Conservation (phyloP, 1,140 invertebrate genomes). For the Chrysopa pallens region DNA sequence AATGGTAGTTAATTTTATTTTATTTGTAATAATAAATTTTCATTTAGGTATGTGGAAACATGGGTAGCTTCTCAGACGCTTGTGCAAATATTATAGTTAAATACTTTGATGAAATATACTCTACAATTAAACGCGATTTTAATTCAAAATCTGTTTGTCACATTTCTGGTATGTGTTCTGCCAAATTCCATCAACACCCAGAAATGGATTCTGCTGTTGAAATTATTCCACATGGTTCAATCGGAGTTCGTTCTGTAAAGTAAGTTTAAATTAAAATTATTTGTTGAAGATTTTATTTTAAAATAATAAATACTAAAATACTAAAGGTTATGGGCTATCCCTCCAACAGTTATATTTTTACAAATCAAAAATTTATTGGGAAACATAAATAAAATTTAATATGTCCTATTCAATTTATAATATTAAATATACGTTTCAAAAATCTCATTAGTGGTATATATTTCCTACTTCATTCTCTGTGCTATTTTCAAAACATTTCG, state of each 20-base stretch:
- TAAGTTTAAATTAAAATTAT: conserved; percentile 7
- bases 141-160: conserved; percentile 47
- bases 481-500: no score
- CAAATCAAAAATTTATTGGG: no score
- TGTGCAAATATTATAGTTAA: conserved; percentile 52
- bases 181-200: conserved; percentile 41
- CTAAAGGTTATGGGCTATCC: no score
- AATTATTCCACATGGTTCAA: conserved; percentile 31
- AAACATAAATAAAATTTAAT: no score
- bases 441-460: no score
- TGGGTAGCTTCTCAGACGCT: conserved; percentile 55
- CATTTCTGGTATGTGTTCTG: conserved; percentile 49
- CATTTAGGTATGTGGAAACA: conserved; percentile 39
- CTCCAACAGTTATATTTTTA: no score
- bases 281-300: no score
- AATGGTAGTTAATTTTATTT: conserved; percentile 1
- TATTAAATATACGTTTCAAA: no score
- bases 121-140: conserved; percentile 38
- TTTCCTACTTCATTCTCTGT: no score
- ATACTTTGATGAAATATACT: conserved; percentile 50
- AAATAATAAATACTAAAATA: no score
- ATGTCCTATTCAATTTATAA: no score
- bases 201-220: conserved; percentile 29
- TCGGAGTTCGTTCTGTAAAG: conserved; percentile 29
- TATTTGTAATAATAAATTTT: conserved; percentile 2